Conservation (phyloP, 2,113 vertebrate species). For the Corvus moneduloides region DNA sequence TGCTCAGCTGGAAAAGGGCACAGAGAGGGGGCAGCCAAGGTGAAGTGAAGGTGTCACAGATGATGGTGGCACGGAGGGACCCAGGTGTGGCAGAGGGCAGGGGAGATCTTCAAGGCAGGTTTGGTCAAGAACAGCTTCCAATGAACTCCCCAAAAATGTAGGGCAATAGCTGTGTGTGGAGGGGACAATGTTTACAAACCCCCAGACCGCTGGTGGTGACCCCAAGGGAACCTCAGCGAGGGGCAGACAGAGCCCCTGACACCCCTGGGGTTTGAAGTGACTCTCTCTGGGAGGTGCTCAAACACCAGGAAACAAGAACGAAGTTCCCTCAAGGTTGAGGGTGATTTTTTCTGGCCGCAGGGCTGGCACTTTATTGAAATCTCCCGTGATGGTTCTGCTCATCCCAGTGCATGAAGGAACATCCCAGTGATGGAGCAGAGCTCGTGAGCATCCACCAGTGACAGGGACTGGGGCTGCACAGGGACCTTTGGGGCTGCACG, state of each 20-base stretch:
- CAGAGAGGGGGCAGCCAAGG: not conserved
- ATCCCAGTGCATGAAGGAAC: not conserved
- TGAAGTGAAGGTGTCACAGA: not conserved
- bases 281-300: not conserved
- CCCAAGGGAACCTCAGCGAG: not conserved
- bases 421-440: not conserved
- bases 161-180: fast-evolving
- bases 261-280: too few relatives aligned
- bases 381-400: not conserved
- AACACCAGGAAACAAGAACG: not conserved
- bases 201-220: fast-evolving
- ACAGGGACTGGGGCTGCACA: fast-evolving
- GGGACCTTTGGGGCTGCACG: fast-evolving
- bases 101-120: not conserved
- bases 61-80: not conserved
- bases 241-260: not conserved
- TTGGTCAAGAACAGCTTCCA: not conserved
- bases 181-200: fast-evolving
- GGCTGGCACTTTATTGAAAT: not conserved
- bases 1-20: not conserved
- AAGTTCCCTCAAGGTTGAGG: too few relatives aligned
- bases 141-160: fast-evolving
- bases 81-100: not conserved
- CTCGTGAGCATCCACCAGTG: fast-evolving
- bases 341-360: not conserved